Percentiles rank a stretch among this genome's conserved stretches.
Conservation (phyloP, 2,888 invertebrate species). For the Hemithea aestivaria region DNA sequence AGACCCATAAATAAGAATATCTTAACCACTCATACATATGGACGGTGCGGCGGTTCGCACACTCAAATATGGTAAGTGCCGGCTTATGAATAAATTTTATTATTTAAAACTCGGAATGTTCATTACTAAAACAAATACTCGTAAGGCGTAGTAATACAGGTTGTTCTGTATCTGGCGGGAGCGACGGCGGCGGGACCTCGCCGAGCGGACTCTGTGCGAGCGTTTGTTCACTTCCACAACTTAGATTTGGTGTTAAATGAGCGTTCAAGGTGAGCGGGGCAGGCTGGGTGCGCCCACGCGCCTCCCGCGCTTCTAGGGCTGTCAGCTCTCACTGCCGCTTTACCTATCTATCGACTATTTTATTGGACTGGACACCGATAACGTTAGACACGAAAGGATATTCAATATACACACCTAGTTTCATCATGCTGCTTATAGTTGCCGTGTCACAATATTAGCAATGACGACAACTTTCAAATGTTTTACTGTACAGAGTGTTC, state of each 20-base stretch:
- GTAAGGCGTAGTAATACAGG: constrained; percentile 75
- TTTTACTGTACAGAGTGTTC: no score
- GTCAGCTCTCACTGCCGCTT: constrained; percentile 13
- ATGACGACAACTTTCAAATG: no score
- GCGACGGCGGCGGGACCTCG: background rate
- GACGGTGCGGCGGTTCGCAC: constrained; percentile 64
- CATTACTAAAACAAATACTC: constrained; percentile 79
- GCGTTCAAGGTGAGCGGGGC: constrained; percentile 67
- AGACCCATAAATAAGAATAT: constrained; percentile 78
- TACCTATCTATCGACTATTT: no score
- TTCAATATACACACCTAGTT: background rate
- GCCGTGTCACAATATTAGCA: no score
- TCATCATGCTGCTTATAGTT: no score
- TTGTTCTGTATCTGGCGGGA: constrained; percentile 43
- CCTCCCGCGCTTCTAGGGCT: constrained; percentile 49
- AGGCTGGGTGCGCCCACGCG: constrained; percentile 63
- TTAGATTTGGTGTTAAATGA: constrained; percentile 53
- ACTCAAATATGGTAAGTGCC: constrained; percentile 77
- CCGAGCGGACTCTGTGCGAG: background rate
- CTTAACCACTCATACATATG: constrained; percentile 78
- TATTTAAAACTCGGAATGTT: constrained; percentile 78
- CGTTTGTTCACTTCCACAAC: constrained; percentile 36
- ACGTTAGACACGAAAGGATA: background rate
- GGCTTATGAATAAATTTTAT: constrained; percentile 78
- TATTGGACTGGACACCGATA: background rate